Conservation (phyloP, 2,888 invertebrate genomes). For the Brenthis ino region DNA sequence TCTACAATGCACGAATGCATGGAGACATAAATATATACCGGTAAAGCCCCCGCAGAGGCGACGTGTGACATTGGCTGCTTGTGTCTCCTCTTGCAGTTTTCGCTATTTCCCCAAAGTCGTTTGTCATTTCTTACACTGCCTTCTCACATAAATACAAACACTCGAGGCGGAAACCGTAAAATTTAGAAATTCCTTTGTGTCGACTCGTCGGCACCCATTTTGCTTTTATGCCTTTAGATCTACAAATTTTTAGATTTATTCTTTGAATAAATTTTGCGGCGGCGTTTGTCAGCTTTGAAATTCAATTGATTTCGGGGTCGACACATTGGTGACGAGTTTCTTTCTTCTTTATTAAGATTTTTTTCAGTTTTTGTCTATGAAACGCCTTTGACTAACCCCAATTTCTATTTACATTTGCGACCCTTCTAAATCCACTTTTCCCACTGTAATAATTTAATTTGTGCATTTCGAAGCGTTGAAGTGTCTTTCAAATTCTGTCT, state of each 20-base stretch:
- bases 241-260: slow-evolving; percentile 83
- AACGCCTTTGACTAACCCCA: slow-evolving; percentile 48
- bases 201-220: slow-evolving; percentile 76
- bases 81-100: slow-evolving; percentile 45
- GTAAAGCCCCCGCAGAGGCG: slow-evolving; percentile 44
- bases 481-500: slow-evolving; percentile 32
- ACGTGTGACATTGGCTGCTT: slow-evolving; percentile 51
- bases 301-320: slow-evolving; percentile 78
- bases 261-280: slow-evolving; percentile 82
- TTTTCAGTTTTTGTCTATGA: slow-evolving; percentile 50
- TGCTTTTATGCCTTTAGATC: slow-evolving; percentile 78
- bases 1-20: slow-evolving; percentile 7
- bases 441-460: slow-evolving; percentile 36
- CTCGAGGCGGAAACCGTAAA: slow-evolving; percentile 79
- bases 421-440: slow-evolving; percentile 38
- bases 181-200: slow-evolving; percentile 82
- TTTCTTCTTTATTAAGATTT: slow-evolving; percentile 63
- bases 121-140: slow-evolving; percentile 77
- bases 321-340: slow-evolving; percentile 77
- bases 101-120: slow-evolving; percentile 56
- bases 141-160: slow-evolving; percentile 79
- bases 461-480: slow-evolving; percentile 33
- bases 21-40: slow-evolving; percentile 2
- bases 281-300: slow-evolving; percentile 80
- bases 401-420: slow-evolving; percentile 37